Conservation (phyloP, 2,888 invertebrate species). For the Morpho achilles region DNA sequence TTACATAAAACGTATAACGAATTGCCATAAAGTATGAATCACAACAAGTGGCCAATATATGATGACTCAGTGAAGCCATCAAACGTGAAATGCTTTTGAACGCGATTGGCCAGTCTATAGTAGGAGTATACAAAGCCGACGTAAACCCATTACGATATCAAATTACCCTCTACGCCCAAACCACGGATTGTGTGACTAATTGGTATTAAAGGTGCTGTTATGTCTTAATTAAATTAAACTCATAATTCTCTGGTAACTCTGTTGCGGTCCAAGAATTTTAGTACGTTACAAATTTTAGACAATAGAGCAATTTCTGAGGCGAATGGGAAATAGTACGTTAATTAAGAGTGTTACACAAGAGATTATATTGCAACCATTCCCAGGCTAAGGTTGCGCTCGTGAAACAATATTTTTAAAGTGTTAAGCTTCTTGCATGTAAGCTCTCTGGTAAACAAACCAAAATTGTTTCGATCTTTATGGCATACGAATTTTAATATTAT, state of each 20-base stretch:
- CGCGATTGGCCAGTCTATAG: conserved; percentile 61
- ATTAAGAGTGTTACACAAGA: conserved; percentile 57
- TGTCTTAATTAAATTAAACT: conserved; percentile 76
- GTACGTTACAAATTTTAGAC: conserved; percentile 70
- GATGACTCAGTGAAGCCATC: conserved; percentile 62
- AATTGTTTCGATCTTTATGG: conserved; percentile 13
- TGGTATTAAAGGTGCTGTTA: conserved; percentile 73
- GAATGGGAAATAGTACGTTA: conserved; percentile 63
- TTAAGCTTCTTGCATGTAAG: conserved; percentile 12
- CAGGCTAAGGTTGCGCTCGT: conserved; percentile 19
- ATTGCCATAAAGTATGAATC: conserved; percentile 38
- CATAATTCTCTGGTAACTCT: conserved; percentile 60
- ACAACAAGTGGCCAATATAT: conserved; percentile 55
- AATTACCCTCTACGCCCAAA: conserved; percentile 74
- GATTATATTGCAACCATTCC: conserved; percentile 38
- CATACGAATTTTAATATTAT: too few relatives aligned
- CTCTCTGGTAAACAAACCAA: conserved; percentile 6
- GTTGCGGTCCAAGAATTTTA: conserved; percentile 64
- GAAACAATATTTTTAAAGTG: conserved; percentile 20
- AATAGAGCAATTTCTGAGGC: conserved; percentile 64
- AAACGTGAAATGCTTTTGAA: conserved; percentile 40
- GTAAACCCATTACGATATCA: conserved; percentile 70
- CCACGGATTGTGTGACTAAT: conserved; percentile 73
- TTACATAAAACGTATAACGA: conserved; percentile 8
- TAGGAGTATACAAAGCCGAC: conserved; percentile 65